Evolutionary conservation across 2,113 vertebrate genomes (phyloP).

Genomic region (Axis porcinus): DNA sequence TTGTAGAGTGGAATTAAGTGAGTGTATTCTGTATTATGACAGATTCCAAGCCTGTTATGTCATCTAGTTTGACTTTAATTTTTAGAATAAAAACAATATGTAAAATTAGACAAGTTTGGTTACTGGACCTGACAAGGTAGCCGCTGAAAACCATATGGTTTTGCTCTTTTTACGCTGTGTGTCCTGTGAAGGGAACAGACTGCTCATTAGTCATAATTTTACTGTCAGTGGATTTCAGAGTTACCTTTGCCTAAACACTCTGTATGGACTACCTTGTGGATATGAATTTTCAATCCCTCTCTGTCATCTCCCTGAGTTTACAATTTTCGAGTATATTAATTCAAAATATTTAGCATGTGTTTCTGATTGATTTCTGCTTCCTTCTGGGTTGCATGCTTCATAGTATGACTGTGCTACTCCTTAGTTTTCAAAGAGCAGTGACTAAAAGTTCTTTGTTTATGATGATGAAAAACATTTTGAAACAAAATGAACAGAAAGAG

Average conservation of each 20-base stretch:
- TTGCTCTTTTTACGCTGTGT: background rate
- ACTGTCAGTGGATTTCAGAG: background rate
- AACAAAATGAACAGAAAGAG: background rate
- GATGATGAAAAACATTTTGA: background rate
- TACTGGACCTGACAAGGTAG: background rate
- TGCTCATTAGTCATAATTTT: background rate
- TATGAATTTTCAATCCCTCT: background rate
- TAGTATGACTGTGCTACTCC: background rate
- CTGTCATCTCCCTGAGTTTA: background rate
- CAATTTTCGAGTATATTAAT: background rate
- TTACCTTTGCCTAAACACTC: slow-evolving; percentile 8
- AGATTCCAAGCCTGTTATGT: background rate
- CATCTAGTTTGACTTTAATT: background rate
- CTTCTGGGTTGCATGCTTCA: background rate
- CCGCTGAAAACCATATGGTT: background rate
- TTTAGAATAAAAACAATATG: background rate
- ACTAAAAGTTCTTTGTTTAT: background rate
- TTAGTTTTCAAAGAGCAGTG: background rate
- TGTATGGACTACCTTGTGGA: background rate
- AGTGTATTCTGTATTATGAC: background rate
- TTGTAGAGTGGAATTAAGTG: background rate
- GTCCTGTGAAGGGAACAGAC: background rate
- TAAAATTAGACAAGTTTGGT: slow-evolving; percentile 7
- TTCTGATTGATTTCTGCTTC: background rate
- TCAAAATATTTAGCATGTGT: background rate